Base-by-base conservation (phyloP, 2,113 vertebrate genomes). In the Chaetops frenatus region DNA sequence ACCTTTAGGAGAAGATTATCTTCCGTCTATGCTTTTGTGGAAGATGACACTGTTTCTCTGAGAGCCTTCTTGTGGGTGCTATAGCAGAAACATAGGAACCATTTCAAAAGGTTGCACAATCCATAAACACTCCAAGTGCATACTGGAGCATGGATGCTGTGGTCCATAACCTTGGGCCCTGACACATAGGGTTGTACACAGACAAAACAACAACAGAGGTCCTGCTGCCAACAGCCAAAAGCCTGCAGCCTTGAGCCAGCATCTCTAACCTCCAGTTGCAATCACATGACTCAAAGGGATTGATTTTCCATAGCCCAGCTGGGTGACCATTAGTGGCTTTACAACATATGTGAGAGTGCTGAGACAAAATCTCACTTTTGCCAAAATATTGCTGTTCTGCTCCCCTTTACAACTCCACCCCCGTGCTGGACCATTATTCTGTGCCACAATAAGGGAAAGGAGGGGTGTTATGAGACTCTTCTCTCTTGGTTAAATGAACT, bases 311-410 rank as follows among this genome's bases (percentile, higher is more conserved):
- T 21, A 70, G 60, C 35, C 45, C 27, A 88, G 28, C 18, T 64
- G 36, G 28, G 14, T 29, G 42, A 81, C 31, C 42, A 24, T 29
- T 47, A 45, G 11, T 25, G 33, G 56, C 71, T 79, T 61, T 80
- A 72, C 36, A 0, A 0, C 1, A 5, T 29, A 6, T 1, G 0
- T 21, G 13, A 74, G 11, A 70, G 8, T n/a, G 29, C 23, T 58
- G 27, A 78, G 64, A n/a, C 64, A 31, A 69, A 72, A 28, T 57
- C 50, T 69, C 23, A 11, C 22, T 57, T 77, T 86, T 69, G 14
- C 22, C 45, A 83, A 53, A 89, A 76, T 6, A 21, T 14, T 35
- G 64, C 31, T 23, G 7, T 38, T 21, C n/a, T 61, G 4, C 28
- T 27, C 10, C 17, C 11, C 24, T 45, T 66, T 38, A 35, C 27